A percentile compares a stretch with the other conserved stretches of the same genome.
These are phyloP conservation scores for Hippolais icterina DNA, from an alignment of 2,113 vertebrate species.

Conservation along the genomic window DNA sequence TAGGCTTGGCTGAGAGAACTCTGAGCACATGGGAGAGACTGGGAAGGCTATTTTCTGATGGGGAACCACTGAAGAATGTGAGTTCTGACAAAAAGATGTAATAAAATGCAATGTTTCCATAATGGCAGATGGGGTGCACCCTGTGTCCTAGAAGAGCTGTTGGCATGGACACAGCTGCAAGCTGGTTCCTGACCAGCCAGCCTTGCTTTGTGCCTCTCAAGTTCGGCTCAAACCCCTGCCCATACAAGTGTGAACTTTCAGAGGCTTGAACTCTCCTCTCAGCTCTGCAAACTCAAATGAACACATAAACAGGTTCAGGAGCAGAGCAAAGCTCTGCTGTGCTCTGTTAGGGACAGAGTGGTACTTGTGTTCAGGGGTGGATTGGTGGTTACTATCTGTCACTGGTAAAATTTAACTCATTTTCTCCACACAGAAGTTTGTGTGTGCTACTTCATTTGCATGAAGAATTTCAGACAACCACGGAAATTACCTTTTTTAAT, in stretches of 20 bases:
- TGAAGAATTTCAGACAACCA: background rate
- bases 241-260: rapidly evolving
- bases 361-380: background rate
- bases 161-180: background rate
- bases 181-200: background rate
- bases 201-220: background rate
- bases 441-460: background rate
- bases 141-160: background rate
- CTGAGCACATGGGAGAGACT: background rate
- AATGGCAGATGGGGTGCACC: no score
- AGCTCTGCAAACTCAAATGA: background rate
- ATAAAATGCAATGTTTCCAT: background rate
- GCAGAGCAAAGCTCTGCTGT: background rate
- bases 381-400: background rate
- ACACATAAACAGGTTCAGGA: background rate
- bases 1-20: background rate
- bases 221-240: background rate
- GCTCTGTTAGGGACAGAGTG: background rate
- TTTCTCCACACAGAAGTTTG: background rate
- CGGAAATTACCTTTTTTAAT: background rate
- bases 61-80: background rate
- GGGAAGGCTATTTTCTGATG: background rate
- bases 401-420: background rate
- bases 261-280: background rate
- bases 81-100: background rate